Evolutionary conservation across 2,797 vertebrate species (phyloP).

Genomic region (Sebastes baramenuke): DNA sequence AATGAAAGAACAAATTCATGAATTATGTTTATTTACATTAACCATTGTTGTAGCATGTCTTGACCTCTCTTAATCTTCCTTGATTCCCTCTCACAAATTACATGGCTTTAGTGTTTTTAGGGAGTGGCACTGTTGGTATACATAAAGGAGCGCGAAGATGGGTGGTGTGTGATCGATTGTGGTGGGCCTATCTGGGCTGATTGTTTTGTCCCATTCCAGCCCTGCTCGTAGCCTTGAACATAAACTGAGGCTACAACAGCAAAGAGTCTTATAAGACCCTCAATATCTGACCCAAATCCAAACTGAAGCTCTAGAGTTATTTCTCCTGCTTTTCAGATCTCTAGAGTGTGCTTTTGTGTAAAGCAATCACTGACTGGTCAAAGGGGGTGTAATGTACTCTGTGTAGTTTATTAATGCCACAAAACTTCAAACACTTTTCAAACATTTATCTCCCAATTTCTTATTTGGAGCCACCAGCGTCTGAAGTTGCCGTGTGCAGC

Average conservation of each 20-base stretch:
- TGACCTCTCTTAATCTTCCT: too few species aligned
- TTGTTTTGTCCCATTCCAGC: neutral
- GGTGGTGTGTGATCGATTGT: neutral
- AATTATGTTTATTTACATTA: neutral
- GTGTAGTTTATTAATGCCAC: neutral
- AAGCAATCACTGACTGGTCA: neutral
- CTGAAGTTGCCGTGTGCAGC: neutral
- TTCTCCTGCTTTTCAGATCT: neutral
- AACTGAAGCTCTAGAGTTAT: neutral
- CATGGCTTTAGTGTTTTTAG: neutral
- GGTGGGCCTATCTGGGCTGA: neutral
- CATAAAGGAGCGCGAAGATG: neutral
- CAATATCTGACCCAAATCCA: neutral
- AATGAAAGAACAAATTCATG: neutral
- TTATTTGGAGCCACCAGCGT: neutral
- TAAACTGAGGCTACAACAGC: neutral
- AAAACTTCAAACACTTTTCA: neutral
- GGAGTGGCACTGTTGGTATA: neutral
- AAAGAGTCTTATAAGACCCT: neutral
- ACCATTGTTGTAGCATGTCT: too few species aligned
- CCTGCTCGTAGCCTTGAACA: neutral
- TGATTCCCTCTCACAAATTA: neutral
- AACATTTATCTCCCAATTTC: neutral
- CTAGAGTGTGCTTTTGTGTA: neutral
- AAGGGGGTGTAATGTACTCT: neutral